Percentiles rank a stretch among this genome's conserved stretches.
phyloP scores from a whole-genome alignment of 2,888 invertebrate genomes.

The Nymphalis c-album region DNA sequence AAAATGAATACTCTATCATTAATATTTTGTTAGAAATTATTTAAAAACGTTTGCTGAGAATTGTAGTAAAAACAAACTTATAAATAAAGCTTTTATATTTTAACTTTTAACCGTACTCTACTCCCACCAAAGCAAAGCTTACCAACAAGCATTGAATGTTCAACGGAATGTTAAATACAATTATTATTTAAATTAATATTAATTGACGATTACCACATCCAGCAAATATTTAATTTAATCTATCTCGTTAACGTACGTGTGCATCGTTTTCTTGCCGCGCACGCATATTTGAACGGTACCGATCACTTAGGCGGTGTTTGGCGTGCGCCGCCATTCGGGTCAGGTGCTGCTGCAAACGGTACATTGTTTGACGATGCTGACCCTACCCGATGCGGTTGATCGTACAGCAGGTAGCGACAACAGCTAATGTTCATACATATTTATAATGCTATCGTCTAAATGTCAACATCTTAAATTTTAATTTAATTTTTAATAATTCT shows the following conservation, averaged over 20 bases:
- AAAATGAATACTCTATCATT: no score
- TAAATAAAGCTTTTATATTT: no score
- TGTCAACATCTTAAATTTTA: no score
- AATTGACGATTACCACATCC: not conserved
- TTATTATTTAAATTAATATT: no score
- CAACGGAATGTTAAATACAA: no score
- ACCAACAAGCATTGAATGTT: no score
- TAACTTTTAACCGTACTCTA: no score
- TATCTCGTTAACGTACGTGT: slow-evolving; percentile 48
- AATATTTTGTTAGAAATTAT: no score
- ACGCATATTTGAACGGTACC: slow-evolving; percentile 71
- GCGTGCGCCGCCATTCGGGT: slow-evolving; percentile 70
- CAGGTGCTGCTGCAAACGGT: slow-evolving; percentile 74
- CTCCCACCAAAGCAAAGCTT: no score
- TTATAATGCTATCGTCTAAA: not conserved
- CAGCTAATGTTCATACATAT: not conserved
- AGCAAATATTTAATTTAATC: slow-evolving; percentile 28
- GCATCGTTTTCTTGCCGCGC: slow-evolving; percentile 25
- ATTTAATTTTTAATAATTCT: no score
- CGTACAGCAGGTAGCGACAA: slow-evolving; percentile 29
- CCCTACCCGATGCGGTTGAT: slow-evolving; percentile 53
- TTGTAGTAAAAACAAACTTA: no score
- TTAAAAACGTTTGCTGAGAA: no score
- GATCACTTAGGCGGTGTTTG: slow-evolving; percentile 74
- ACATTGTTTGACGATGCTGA: slow-evolving; percentile 73